Base-by-base conservation (phyloP, 2,888 invertebrate species). In the Lapara coniferarum region DNA sequence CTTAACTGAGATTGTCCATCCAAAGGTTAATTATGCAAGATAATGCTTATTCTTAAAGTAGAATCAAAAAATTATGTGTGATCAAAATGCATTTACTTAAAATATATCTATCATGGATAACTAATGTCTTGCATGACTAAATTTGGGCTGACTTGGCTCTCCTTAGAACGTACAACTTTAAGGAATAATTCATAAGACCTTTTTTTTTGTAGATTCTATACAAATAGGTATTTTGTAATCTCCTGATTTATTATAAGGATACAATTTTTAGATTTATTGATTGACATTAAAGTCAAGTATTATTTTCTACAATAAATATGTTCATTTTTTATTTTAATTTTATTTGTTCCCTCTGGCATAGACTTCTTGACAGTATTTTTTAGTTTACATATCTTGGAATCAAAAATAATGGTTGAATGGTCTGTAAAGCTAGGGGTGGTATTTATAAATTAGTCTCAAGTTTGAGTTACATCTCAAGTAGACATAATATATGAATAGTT, bases 81-180 rank as follows among this genome's bases (percentile, higher is more conserved):
- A 84, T 84, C 81, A 77, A 78, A 82, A 78, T 86, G 90, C 89
- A 90, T 90, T 90, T 90, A 89, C 53, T 53, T 69, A 63, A 59
- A 63, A 63, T 46, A 63, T 63, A 53, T 53, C 14, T 51, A 25
- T 37, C 19, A 63, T 7, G 10, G 52, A 52, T 58, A 16, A 51
- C 16, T 58, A 66, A 37, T 51, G 71, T 74, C 88, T 91, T 87
- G 85, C 89, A 86, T 91, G 88, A 85, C 78, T 90, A 89, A 89
- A 88, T 81, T 90, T 91, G 88, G 88, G 84, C 79, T 83, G 84
- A 88, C 82, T 78, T 85, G 86, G 87, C 88, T 92, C 91, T 92
- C 88, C 90, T 84, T 92, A 92, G 92, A 88, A 89, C 86, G 89
- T 93, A 92, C 91, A 92, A 92, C 84, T 91, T 79, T 91, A 91